A percentile compares a stretch with the other conserved stretches of the same genome.
Conservation (phyloP, 2,888 invertebrate species). For the Camponotus fellah region DNA sequence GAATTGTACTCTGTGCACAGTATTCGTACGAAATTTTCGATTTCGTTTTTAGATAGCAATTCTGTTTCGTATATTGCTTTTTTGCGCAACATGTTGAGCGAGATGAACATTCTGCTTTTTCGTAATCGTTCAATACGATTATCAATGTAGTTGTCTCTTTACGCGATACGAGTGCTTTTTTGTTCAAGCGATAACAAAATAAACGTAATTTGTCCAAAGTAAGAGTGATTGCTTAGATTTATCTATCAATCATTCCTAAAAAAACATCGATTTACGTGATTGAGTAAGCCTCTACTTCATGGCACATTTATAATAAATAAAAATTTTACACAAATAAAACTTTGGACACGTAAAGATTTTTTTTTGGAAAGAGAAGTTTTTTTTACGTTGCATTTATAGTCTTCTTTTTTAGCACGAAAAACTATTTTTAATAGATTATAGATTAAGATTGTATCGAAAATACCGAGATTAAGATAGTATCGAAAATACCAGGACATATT, state of each 20-base stretch:
- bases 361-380: not conserved
- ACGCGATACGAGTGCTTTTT: not conserved
- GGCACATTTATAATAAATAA: not conserved
- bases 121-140: conserved; percentile 29
- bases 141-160: conserved; percentile 1
- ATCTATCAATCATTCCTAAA: not conserved
- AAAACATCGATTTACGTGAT: not conserved
- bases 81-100: conserved; percentile 1
- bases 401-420: not conserved
- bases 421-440: not conserved
- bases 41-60: conserved; percentile 31
- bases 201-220: conserved; percentile 16
- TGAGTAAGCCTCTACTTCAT: not conserved
- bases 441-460: conserved; percentile 30
- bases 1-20: not conserved
- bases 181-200: conserved; percentile 9
- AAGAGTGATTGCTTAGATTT: conserved; percentile 5
- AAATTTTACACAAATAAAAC: not conserved
- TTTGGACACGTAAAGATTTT: not conserved
- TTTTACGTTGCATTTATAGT: not conserved
- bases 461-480: conserved; percentile 18
- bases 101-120: conserved; percentile 5
- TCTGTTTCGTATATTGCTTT: conserved; percentile 17
- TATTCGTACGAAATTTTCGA: conserved; percentile 26
- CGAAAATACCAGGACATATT: conserved; percentile 14